phyloP scores from a whole-genome alignment of 2,797 vertebrate genomes.

The Lagocephalus sceleratus region DNA sequence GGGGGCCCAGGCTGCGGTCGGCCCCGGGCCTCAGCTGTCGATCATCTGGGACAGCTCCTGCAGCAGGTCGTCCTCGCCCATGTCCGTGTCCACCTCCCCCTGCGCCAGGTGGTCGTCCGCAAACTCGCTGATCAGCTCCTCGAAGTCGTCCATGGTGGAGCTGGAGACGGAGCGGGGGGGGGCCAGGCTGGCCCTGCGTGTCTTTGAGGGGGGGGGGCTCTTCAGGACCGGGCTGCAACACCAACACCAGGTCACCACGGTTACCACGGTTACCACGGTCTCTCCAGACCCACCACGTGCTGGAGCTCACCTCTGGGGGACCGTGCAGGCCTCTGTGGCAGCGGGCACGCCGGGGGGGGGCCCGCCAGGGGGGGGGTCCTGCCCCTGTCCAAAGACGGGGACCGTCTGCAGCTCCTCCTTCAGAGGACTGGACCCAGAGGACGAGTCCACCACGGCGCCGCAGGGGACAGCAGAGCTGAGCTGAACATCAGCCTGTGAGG shows the following conservation, averaged over 20 bases:
- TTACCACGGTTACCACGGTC: too few species aligned
- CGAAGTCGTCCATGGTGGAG: constrained; percentile 85
- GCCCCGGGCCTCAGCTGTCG: constrained; percentile 67
- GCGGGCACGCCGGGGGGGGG: constrained; percentile 4
- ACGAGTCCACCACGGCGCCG: neutral
- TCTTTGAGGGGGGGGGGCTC: constrained; percentile 64
- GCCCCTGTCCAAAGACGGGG: constrained; percentile 42
- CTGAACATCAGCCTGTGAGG: constrained; percentile 37
- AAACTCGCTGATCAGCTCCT: constrained; percentile 92
- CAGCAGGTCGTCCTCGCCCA: constrained; percentile 80
- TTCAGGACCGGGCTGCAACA: constrained; percentile 51
- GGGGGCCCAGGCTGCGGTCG: too few species aligned
- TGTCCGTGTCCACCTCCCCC: constrained; percentile 83
- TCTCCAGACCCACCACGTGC: too few species aligned
- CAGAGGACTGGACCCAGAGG: constrained; percentile 36
- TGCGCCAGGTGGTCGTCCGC: constrained; percentile 86
- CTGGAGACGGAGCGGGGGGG: constrained; percentile 36
- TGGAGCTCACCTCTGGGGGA: constrained; percentile 71
- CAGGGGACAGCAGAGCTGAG: constrained; percentile 24
- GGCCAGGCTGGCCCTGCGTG: constrained; percentile 71
- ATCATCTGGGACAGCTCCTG: constrained; percentile 72
- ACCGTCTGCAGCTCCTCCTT: constrained; percentile 57
- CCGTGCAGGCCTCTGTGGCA: constrained; percentile 31
- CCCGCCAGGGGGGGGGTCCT: constrained; percentile 18
- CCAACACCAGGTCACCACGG: too few species aligned